Conservation (phyloP, 2,888 invertebrate genomes). For the Himalopsyche kuldschensis region DNA sequence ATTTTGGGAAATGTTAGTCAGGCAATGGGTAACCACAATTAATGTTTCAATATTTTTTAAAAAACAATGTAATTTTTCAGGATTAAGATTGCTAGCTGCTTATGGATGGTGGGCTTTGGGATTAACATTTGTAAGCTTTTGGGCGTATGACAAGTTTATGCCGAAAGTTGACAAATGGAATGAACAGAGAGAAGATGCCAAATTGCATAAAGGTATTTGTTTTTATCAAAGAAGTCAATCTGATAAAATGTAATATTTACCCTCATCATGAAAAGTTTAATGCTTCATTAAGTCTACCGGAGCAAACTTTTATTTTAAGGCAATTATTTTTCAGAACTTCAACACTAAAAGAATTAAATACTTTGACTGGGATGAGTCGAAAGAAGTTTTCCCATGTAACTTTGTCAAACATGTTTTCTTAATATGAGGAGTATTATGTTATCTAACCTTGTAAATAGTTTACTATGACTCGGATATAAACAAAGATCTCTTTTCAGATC, state of each 20-base stretch:
- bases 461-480: too few relatives aligned
- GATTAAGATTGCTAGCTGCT: not conserved
- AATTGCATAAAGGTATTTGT: constrained; percentile 30
- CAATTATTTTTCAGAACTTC: too few relatives aligned
- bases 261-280: too few relatives aligned
- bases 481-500: constrained; percentile 15
- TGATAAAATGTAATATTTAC: not conserved
- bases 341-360: too few relatives aligned
- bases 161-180: constrained; percentile 22
- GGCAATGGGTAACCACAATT: too few relatives aligned
- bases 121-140: not conserved
- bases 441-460: too few relatives aligned
- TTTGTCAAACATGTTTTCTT: too few relatives aligned
- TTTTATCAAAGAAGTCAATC: not conserved
- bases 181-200: constrained; percentile 24
- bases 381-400: too few relatives aligned
- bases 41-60: constrained; percentile 6
- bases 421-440: too few relatives aligned
- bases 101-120: constrained; percentile 37
- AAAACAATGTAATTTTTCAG: constrained; percentile 21
- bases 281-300: too few relatives aligned
- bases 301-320: too few relatives aligned
- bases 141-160: constrained; percentile 18
- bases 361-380: too few relatives aligned
- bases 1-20: not conserved